Evolutionary conservation across 2,797 vertebrate genomes (phyloP).

Genomic region (Schizopygopsis malacanthus): DNA sequence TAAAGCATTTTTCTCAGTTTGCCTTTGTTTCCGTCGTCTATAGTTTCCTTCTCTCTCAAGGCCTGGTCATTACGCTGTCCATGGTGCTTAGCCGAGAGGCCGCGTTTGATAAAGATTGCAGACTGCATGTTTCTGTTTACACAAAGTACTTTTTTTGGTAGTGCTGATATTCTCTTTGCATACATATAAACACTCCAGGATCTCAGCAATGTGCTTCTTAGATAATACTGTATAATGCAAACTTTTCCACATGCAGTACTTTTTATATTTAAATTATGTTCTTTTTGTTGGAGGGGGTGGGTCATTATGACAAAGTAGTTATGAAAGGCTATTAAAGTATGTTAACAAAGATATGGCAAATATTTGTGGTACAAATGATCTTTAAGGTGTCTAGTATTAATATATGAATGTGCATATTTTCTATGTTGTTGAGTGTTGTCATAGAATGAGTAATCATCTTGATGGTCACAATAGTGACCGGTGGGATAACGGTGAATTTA

Average conservation of each 20-base stretch:
- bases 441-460: too few species aligned
- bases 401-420: too few species aligned
- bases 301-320: too few species aligned
- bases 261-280: too few species aligned
- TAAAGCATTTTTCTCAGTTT: background rate
- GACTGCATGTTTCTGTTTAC: background rate
- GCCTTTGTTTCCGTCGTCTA: background rate
- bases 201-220: background rate
- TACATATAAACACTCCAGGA: background rate
- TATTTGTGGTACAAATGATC: too few species aligned
- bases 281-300: too few species aligned
- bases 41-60: background rate
- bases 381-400: too few species aligned
- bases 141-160: background rate
- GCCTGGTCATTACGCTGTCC: constrained; percentile 17
- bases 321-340: too few species aligned
- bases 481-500: too few species aligned
- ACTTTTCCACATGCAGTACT: background rate
- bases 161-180: background rate
- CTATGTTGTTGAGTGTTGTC: too few species aligned
- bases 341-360: too few species aligned
- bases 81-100: constrained; percentile 15
- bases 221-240: background rate
- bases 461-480: too few species aligned
- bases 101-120: background rate